Percentiles rank a stretch among this genome's conserved stretches.
These are phyloP conservation scores for Brachyhypopomus occidentalis DNA, from an alignment of 2,113 vertebrate genomes.

Conservation along the genomic window DNA sequence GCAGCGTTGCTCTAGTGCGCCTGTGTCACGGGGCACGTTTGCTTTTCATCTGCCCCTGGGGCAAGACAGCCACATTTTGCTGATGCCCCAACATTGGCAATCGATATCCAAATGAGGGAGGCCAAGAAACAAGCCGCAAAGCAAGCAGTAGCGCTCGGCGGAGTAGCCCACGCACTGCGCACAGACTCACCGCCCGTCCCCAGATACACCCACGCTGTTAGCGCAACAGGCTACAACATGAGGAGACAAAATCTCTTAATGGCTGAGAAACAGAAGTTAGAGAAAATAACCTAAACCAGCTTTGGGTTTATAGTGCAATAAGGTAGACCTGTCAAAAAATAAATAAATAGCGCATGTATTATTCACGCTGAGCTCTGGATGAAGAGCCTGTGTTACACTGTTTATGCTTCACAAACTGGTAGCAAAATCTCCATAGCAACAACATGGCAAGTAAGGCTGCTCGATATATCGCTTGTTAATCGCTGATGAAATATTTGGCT, in stretches of 20 bases:
- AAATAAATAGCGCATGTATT: background rate
- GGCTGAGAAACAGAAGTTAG: background rate
- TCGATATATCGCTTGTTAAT: too few species aligned
- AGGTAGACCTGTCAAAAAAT: background rate
- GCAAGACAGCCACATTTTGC: conserved; percentile 34
- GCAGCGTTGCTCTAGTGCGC: conserved; percentile 51
- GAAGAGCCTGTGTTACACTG: too few species aligned
- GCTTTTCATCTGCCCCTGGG: conserved; percentile 19
- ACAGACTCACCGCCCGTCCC: conserved; percentile 11
- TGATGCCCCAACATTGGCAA: conserved; percentile 46
- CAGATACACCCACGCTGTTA: background rate
- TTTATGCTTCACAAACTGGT: too few species aligned
- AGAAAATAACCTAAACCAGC: background rate
- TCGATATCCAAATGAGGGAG: conserved; percentile 34
- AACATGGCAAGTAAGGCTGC: too few species aligned
- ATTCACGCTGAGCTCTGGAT: background rate
- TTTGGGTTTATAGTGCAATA: background rate
- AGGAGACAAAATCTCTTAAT: background rate
- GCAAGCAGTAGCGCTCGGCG: background rate
- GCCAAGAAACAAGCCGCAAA: background rate
- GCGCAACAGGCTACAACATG: conserved; percentile 14
- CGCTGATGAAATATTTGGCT: too few species aligned
- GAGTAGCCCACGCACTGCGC: background rate
- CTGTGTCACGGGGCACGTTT: conserved; percentile 45
- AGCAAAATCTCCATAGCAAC: too few species aligned